Evolutionary conservation across 2,888 invertebrate species (phyloP).

Genomic region (Sarcophaga rosellei): DNA sequence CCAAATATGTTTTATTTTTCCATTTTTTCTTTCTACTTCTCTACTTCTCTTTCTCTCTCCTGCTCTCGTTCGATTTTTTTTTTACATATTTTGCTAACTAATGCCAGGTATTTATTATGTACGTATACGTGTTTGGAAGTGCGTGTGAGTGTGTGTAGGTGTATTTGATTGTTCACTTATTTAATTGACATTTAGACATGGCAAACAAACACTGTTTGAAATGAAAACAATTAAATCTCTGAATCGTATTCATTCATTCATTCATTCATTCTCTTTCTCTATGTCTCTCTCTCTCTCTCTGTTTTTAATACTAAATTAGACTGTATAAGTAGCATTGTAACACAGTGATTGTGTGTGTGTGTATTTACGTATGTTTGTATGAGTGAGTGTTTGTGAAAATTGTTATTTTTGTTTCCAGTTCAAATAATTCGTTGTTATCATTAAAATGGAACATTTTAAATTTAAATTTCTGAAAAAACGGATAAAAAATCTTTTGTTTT

Average conservation of each 20-base stretch:
- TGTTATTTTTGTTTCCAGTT: slow-evolving; percentile 38
- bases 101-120: neutral
- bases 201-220: slow-evolving; percentile 32
- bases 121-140: neutral
- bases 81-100: neutral
- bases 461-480: neutral
- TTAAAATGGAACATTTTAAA: slow-evolving; percentile 21
- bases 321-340: neutral
- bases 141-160: slow-evolving; percentile 16
- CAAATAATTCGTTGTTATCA: slow-evolving; percentile 24
- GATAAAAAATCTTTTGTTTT: neutral
- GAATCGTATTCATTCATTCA: neutral
- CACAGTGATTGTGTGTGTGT: neutral
- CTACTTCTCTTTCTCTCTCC: neutral
- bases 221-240: slow-evolving; percentile 43
- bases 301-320: neutral
- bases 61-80: too few relatives aligned
- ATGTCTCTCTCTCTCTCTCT: neutral
- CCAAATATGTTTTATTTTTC: slow-evolving; percentile 53
- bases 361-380: neutral
- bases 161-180: slow-evolving; percentile 61
- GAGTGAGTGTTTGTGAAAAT: neutral
- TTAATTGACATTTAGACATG: slow-evolving; percentile 67
- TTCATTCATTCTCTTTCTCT: neutral
- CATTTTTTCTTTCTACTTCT: neutral